phyloP scores from a whole-genome alignment of 1,140 invertebrate genomes.

The Drosophila burlai region DNA sequence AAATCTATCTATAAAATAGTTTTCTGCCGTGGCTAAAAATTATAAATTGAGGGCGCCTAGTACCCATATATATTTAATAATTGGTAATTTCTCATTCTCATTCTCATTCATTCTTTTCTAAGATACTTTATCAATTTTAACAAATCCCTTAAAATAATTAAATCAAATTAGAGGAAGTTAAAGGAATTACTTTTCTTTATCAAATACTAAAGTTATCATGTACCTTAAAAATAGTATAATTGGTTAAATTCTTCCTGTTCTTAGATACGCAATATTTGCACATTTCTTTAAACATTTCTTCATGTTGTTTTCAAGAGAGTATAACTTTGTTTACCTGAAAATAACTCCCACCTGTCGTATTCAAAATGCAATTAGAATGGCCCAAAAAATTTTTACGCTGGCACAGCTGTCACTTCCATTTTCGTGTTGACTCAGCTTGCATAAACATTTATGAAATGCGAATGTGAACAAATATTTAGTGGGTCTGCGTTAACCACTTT shows the following conservation, averaged over 20 bases:
- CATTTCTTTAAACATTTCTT: neutral
- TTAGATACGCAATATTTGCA: neutral
- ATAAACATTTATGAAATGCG: constrained; percentile 45
- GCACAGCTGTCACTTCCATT: neutral
- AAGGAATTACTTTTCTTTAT: neutral
- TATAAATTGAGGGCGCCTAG: too few species aligned
- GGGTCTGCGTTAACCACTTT: constrained; percentile 61
- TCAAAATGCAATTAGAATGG: constrained; percentile 20
- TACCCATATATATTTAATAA: too few species aligned
- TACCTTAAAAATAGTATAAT: neutral
- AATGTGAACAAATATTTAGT: constrained; percentile 70
- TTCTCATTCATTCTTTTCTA: too few species aligned
- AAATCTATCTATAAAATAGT: too few species aligned
- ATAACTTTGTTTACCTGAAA: neutral
- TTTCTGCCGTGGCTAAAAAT: too few species aligned
- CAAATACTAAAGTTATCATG: neutral
- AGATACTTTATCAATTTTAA: too few species aligned
- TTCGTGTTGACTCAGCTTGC: constrained; percentile 64
- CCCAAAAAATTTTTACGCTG: constrained; percentile 7
- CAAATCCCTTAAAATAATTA: too few species aligned
- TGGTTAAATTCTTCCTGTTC: neutral
- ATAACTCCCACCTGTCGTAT: neutral
- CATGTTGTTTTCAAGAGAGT: neutral
- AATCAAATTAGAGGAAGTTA: neutral
- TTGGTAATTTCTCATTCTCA: too few species aligned